These are phyloP conservation scores for Mus minutoides DNA, from an alignment of 2,797 vertebrate genomes.

Conservation along the genomic window DNA sequence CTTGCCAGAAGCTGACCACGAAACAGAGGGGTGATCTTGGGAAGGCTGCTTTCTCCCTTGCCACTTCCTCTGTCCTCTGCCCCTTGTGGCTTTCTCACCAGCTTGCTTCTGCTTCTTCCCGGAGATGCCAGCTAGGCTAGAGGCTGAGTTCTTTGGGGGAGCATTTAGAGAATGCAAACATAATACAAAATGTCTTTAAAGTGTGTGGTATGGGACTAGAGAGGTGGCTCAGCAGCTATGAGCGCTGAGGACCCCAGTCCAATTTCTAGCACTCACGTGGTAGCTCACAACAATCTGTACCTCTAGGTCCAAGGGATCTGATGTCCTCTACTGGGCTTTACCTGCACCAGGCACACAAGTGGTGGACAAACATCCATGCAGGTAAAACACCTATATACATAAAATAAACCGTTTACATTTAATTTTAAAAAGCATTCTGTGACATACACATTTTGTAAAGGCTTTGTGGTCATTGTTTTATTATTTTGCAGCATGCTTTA, in stretches of 20 bases:
- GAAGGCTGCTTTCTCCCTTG: constrained; percentile 54
- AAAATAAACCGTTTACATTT: neutral
- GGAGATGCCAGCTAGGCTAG: constrained; percentile 74
- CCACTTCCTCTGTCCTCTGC: neutral
- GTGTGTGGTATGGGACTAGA: neutral
- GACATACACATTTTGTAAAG: constrained; percentile 88
- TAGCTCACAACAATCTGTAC: neutral
- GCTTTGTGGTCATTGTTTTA: constrained; percentile 62
- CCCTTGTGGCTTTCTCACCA: constrained; percentile 75
- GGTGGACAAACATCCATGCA: neutral
- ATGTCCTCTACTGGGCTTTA: neutral
- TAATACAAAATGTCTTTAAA: constrained; percentile 85
- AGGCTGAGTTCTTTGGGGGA: constrained; percentile 80
- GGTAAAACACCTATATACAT: neutral
- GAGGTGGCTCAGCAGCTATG: neutral
- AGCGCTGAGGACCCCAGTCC: neutral
- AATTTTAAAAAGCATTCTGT: constrained; percentile 81
- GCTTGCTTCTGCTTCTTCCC: constrained; percentile 70
- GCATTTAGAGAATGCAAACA: constrained; percentile 83
- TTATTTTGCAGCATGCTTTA: constrained; percentile 45
- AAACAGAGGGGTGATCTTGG: constrained; percentile 75
- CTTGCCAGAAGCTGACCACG: constrained; percentile 82
- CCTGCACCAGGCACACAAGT: neutral
- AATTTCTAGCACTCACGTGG: neutral
- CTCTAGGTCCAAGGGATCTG: neutral